Percentiles rank a stretch among this genome's conserved stretches.
phyloP scores from a whole-genome alignment of 2,888 invertebrate genomes.

The Augiades crinisus region DNA sequence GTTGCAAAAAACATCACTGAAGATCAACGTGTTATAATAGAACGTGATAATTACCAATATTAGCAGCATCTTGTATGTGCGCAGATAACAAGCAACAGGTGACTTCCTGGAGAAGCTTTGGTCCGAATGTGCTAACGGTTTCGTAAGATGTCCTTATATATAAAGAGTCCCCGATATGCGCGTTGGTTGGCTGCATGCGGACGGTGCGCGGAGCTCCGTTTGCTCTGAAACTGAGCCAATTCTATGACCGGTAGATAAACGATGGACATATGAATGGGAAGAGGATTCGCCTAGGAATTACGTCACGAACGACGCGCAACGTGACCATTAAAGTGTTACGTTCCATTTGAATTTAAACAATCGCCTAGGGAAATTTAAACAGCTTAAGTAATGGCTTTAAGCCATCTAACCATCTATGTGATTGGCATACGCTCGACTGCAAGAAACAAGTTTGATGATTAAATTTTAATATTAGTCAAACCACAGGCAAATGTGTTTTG shows the following conservation, averaged over 20 bases:
- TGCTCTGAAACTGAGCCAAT: conserved; percentile 69
- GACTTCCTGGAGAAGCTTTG: conserved; percentile 72
- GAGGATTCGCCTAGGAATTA: conserved; percentile 46
- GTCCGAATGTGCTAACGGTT: conserved; percentile 75
- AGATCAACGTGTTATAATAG: conserved; percentile 24
- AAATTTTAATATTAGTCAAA: conserved; percentile 20
- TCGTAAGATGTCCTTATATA: conserved; percentile 76
- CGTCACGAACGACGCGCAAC: conserved; percentile 45
- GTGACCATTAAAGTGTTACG: conserved; percentile 1
- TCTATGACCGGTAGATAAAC: conserved; percentile 55
- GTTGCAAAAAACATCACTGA: not conserved
- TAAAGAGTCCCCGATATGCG: conserved; percentile 57
- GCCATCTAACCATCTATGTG: conserved; percentile 22
- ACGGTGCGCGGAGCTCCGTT: conserved; percentile 46
- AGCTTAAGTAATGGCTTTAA: conserved; percentile 32
- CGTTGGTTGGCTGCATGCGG: conserved; percentile 49
- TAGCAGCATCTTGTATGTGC: conserved; percentile 55
- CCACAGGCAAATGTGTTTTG: conserved; percentile 30
- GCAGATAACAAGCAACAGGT: conserved; percentile 56
- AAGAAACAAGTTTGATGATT: conserved; percentile 21
- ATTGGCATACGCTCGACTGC: conserved; percentile 9
- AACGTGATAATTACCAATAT: conserved; percentile 52
- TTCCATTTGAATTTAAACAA: conserved; percentile 10
- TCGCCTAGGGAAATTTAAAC: conserved; percentile 26
- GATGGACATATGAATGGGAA: conserved; percentile 66